Base-by-base conservation (phyloP, 2,888 invertebrate species). In the Arge pagana region DNA sequence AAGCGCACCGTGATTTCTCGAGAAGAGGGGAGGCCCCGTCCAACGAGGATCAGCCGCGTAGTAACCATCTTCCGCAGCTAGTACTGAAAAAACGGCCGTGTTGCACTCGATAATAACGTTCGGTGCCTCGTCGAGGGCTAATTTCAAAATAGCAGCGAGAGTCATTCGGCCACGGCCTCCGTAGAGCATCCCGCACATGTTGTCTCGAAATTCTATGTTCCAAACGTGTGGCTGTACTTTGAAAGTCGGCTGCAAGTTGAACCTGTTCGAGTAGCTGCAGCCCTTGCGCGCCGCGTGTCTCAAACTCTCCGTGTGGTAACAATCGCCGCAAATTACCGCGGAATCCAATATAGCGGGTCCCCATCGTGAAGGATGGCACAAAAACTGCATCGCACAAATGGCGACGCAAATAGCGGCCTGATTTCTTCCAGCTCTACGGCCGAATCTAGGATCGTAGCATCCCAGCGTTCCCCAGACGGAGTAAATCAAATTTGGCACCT, bases 381-480 rank as follows among this genome's bases (percentile, higher is more conserved):
- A 51, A 45, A 70, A 61, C 10, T 60, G 66, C 65, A 72, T 65
- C 0, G 72, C 70, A 0, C 75, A 24, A 2, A 64, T 50, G 0
- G 66, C 64, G 0, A 75, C 59, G 36, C 67, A 68, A 35, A 76
- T 71, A 0, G 70, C 76, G 4, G 63, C 62, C 23, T 67, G 68
- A 52, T 73, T 74, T 23, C 63, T 71, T 0, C 75, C 75, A 1
- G 59, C 68, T 1, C 65, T 57, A 2, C 61, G 56, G 1, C 65
- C 70, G 36, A 74, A 76, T 30, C 65, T 59, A 0, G 57, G 48
- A 53, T 74, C 71, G 37, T 70, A 70, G 0, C 66, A 57, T 1
- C 76, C 69, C 2, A 75, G 48, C 0, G 70, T 74, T 0, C 76
- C 74, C 73, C 76, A 75, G 2, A 72, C 40, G 1, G 76, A 76